Base-by-base conservation (phyloP, 2,888 invertebrate species). In the Brassicogethes aeneus region DNA sequence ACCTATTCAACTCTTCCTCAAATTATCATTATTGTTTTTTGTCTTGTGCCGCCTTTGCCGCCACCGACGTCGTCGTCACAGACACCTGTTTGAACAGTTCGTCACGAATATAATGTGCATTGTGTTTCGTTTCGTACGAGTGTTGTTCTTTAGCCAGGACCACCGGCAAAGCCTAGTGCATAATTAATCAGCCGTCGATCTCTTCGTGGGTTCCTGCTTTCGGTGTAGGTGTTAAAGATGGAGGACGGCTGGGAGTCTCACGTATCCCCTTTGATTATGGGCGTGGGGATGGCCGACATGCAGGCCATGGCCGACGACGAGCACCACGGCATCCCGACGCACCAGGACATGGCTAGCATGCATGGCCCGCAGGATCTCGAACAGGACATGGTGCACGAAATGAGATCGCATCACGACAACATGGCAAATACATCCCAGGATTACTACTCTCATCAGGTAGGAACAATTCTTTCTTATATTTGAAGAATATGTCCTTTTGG, bases 211-310 rank as follows among this genome's bases (percentile, higher is more conserved):
- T 23, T 23, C 7, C 49, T 47, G 51, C 47, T 50, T 45, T 40
- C 39, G 48, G 52, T 46, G 55, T 55, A 50, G 51, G 54, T 51
- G 53, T 46, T 45, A 56, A 62, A 64, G 58, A 69, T 69, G 69
- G 69, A 69, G 57, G 68, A 68, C 51, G 58, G 62, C 50, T 69
- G 68, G 69, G 68, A 68, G 54, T 59, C 61, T 50, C 65, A 66
- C 58, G 65, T 66, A 49, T 64, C 68, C 54, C 68, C 69, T 47
- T 56, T 69, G 54, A 65, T 69, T 63, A 62, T 69, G 61, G 68
- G 68, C 51, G 64, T 65, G 53, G 63, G 62, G 53, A 63, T 65
- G 54, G 56, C 54, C 38, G 65, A 63, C 33, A 52, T 64, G 52
- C 54, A 59, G 50, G 57, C 54, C 42, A 57, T 65, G 54, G 61